Evolutionary conservation across 1,140 invertebrate species (phyloP), one percentile per base, ranked within the genome.

Genomic region (Drosophila eugracilis): DNA sequence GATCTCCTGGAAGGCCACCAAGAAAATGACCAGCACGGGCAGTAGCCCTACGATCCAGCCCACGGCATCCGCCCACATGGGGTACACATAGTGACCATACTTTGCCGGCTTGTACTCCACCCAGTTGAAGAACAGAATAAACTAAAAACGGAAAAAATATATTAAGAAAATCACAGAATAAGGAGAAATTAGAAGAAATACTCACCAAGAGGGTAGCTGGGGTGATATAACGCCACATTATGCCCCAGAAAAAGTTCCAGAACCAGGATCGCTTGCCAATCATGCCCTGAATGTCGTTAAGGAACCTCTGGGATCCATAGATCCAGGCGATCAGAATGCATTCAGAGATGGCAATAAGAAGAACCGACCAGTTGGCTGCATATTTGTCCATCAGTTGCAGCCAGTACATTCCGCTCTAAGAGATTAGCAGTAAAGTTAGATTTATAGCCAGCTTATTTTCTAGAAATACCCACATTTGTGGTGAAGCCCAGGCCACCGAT

Each of bases 351-450:
- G 96, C 96, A 69, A 97, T 96, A 9, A 97, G 92, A 37, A 97
- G 92, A 1, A 97, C 96, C 14, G 96, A 96, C 94, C 96, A 97
- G 84, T 96, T 97, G 14, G 96, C 96, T 1, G 96, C 96, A 81
- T 97, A 97, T 72, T 96, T 96, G 78, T 97, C 96, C 95, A 97
- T 96, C 57, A 97, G 79, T 81, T 97, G 95, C 9, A 97, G 92
- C 94, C 96, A 95, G 89, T 96, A 97, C 94, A 97, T 96, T 4
- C 96, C 96, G 78, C 95, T 95, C 95, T 95, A 28, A n/a, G 34
- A 3, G 19, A 57, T 4, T 22, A 50, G 1, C n/a, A 41, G 24
- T 3, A 22, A 14, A 3, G 10, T n/a, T 17, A 1, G 6, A 0
- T 21, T 1, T 2, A 22, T 21, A 42, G 14, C 7, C 21, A n/a